phyloP scores from a whole-genome alignment of 1,140 invertebrate species.

The Orius insidiosus region DNA sequence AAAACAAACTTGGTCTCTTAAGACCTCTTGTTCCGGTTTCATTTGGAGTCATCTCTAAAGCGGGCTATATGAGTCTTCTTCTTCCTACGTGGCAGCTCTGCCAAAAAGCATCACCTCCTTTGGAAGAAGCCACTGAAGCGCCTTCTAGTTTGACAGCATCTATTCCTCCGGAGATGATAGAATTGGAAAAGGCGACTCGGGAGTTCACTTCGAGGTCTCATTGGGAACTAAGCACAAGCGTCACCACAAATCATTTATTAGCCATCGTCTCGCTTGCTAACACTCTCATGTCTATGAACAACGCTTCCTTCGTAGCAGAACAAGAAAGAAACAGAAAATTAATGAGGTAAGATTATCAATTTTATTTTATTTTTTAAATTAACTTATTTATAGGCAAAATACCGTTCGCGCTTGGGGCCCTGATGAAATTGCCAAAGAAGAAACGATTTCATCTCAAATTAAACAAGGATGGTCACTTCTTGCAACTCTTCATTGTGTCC shows the following conservation, averaged over 20 bases:
- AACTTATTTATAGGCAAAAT: conserved; percentile 19
- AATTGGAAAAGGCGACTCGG: conserved; percentile 57
- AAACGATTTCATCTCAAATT: conserved; percentile 66
- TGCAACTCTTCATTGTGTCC: conserved; percentile 88
- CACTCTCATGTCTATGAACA: conserved; percentile 96
- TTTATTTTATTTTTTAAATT: not conserved
- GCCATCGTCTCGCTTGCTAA: conserved; percentile 88
- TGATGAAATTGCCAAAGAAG: conserved; percentile 60
- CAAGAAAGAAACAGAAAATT: conserved; percentile 61
- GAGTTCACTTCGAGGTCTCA: conserved; percentile 73
- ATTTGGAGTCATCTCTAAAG: conserved; percentile 94
- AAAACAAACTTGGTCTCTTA: conserved; percentile 77
- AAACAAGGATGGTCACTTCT: conserved; percentile 94
- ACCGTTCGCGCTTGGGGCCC: conserved; percentile 36
- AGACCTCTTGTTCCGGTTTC: conserved; percentile 84
- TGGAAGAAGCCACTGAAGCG: not conserved
- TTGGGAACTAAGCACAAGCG: conserved; percentile 87
- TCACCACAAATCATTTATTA: conserved; percentile 90
- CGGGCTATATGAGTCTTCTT: conserved; percentile 79
- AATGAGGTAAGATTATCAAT: conserved; percentile 30
- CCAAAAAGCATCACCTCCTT: conserved; percentile 13
- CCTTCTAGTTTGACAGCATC: conserved; percentile 26
- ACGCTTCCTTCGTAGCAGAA: conserved; percentile 77
- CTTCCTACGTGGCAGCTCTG: conserved; percentile 63
- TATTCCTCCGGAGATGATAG: conserved; percentile 53